Base-by-base conservation (phyloP, 2,113 vertebrate species). In the Puffinus mauretanicus region DNA sequence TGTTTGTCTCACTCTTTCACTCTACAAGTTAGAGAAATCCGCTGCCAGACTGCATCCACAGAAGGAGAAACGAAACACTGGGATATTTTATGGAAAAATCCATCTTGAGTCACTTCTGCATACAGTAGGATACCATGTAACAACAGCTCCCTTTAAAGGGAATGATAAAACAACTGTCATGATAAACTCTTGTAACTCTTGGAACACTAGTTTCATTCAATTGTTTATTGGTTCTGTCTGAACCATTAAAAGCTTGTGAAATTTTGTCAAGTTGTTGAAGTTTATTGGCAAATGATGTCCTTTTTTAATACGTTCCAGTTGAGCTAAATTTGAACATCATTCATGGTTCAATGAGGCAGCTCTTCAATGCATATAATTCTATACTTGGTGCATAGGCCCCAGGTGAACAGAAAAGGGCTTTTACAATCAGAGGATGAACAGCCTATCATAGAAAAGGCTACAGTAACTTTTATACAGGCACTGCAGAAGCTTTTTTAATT, bases 101-200 rank as follows among this genome's bases (percentile, higher is more conserved):
- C 18, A 88, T 18, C 58, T 78, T 75, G 25, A 73, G 54, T 13
- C 36, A 82, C 30, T 47, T 66, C 57, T 49, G 32, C 30, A 38
- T 34, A 60, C 14, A 80, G 52, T 16, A 49, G 15, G 27, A 88
- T 32, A 27, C 26, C 38, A 40, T 3, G 13, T 49, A 88, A 69
- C 32, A 86, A 58, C 21, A 46, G 36, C 16, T 69, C 13, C n/a
- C 46, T 75, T 82, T 49, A 85, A 79, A 17, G 16, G 3, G 24
- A 82, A 55, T 30, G 11, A 57, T 24, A 52, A 69, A 77, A 65
- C 21, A 83, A 20, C 8, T 5, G 4, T 36, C 73, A 34, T 2
- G 4, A 17, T 61, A 82, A 67, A 14, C 2, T 1, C 2, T 1
- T 13, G 1, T 26, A 78, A 55, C 40, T 71, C 38, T 15, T 16